Base-by-base conservation (phyloP, 2,797 vertebrate species). In the Pygocentrus nattereri region DNA sequence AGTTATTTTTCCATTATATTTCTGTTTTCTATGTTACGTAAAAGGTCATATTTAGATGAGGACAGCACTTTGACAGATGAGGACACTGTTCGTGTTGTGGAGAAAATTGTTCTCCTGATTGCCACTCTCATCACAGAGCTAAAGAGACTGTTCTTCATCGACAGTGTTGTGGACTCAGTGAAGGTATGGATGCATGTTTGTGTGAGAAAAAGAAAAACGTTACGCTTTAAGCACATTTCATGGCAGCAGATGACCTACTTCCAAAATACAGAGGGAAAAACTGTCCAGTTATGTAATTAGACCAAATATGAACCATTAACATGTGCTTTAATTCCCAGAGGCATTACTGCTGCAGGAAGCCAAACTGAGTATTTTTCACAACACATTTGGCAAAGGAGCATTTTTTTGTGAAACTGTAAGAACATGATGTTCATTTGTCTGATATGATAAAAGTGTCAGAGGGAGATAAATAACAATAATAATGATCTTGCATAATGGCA, bases 91-190 rank as follows among this genome's bases (percentile, higher is more conserved):
- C 90, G 85, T 67, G 81, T 96, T 80, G 94, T 96, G 0, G 94
- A 96, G 81, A 92, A 94, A 78, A 88, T 92, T 19, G 92, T 96
- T 82, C 89, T 95, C 62, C 88, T 92, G 2, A 82, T 93, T 1
- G 93, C 95, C 0, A 94, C 93, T 4, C 91, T 91, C 0, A 72
- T 94, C 79, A 93, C 91, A 2, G 94, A 96, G 86, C 87, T 98
- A 75, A 96, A 96, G 80, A 93, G 94, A 44, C 95, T 97, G 72
- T 90, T 97, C 85, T 95, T 97, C 81, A 94, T 98, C 7, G 94
- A 95, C 25, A 96, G 91, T 84, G 76, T 97, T 2, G 77, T 95
- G 52, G 96, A 97, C 88, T 97, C 97, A 3, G 82, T 97, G 58
- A 97, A 98, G 97, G 97, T 98, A 64, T 74, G 64, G 74, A 41